A percentile compares a stretch with the other conserved stretches of the same genome.
phyloP scores from a whole-genome alignment of 2,797 vertebrate species.

The Fundulus diaphanus region DNA sequence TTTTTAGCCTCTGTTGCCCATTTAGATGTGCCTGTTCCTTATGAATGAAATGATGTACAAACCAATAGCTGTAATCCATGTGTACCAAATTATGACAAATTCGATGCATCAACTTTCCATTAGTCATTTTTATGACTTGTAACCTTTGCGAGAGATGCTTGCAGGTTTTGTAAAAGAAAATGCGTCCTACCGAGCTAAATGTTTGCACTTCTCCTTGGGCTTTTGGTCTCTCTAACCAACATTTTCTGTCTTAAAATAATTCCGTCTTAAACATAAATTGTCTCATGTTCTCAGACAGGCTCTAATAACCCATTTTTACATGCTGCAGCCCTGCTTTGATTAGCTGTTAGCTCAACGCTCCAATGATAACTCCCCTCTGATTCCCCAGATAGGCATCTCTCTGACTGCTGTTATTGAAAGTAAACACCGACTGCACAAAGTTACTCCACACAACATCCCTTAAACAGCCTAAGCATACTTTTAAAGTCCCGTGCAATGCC shows the following conservation, averaged over 20 bases:
- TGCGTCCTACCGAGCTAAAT: not conserved
- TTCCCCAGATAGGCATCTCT: not conserved
- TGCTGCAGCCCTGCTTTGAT: not conserved
- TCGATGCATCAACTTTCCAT: not conserved
- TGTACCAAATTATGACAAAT: not conserved
- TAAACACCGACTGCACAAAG: not conserved
- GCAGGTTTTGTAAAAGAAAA: not conserved
- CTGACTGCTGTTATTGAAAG: not conserved
- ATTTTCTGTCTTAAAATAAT: not conserved
- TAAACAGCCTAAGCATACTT: not conserved
- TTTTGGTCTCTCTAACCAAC: not conserved
- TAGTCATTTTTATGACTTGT: not conserved
- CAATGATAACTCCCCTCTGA: not conserved
- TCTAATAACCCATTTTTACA: not conserved
- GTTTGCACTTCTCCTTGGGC: not conserved
- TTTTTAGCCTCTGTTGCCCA: not conserved
- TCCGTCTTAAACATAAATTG: not conserved
- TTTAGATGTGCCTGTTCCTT: too few species aligned
- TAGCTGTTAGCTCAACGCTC: not conserved
- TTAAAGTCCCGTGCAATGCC: not conserved
- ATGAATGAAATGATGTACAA: not conserved
- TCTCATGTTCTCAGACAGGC: not conserved
- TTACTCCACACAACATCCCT: not conserved
- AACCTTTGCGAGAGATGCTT: not conserved
- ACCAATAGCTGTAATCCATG: not conserved